These are phyloP conservation scores for Nephrotoma flavescens DNA, from an alignment of 2,888 invertebrate species.

Conservation along the genomic window DNA sequence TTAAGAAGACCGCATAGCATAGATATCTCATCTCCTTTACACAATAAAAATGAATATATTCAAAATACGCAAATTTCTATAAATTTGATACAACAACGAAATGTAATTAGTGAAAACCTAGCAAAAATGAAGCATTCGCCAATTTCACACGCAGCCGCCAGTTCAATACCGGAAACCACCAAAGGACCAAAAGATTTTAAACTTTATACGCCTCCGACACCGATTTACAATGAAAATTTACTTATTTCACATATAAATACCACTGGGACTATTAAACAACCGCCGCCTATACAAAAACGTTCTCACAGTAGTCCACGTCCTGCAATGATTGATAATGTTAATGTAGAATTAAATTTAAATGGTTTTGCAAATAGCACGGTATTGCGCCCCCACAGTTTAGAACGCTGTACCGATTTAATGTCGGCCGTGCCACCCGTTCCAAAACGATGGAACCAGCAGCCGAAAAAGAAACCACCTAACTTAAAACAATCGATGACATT, in stretches of 20 bases:
- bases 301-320: constrained; percentile 29
- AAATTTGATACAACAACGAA: not conserved
- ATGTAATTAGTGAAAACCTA: not conserved
- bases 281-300: constrained; percentile 22
- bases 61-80: constrained; percentile 5
- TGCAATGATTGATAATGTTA: constrained; percentile 8
- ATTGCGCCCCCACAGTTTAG: constrained; percentile 28
- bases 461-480: constrained; percentile 8
- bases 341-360: constrained; percentile 9
- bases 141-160: constrained; percentile 16
- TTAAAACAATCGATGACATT: constrained; percentile 31
- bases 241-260: not conserved
- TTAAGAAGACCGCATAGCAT: constrained; percentile 46
- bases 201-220: constrained; percentile 15
- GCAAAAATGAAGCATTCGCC: constrained; percentile 8
- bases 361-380: constrained; percentile 10
- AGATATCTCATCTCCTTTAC: constrained; percentile 30
- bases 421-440: constrained; percentile 26
- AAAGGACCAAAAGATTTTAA: constrained; percentile 12
- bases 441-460: constrained; percentile 18
- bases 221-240: constrained; percentile 8
- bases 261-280: not conserved
- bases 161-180: not conserved
- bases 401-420: constrained; percentile 25
- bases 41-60: constrained; percentile 12